phyloP scores from a whole-genome alignment of 2,113 vertebrate species.

The Mesocricetus auratus region DNA sequence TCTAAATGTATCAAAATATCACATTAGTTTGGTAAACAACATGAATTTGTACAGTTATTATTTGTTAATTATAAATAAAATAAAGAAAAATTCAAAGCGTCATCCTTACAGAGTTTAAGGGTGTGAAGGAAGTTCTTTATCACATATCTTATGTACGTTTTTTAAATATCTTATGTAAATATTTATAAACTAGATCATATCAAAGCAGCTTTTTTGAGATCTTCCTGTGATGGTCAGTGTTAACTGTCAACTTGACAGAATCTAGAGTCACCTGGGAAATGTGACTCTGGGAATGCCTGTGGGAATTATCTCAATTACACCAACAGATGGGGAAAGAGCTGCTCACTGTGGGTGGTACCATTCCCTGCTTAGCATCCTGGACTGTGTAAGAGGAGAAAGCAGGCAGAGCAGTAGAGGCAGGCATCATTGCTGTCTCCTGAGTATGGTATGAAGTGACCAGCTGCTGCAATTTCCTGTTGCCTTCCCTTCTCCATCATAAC shows the following conservation, averaged over 20 bases:
- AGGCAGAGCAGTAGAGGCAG: not conserved
- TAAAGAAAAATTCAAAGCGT: not conserved
- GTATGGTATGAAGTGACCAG: not conserved
- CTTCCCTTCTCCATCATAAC: no score
- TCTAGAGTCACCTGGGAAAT: not conserved
- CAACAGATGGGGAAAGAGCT: not conserved
- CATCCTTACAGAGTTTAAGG: not conserved
- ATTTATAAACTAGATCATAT: conserved; percentile 3
- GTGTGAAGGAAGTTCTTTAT: not conserved
- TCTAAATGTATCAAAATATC: not conserved
- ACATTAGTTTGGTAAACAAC: not conserved
- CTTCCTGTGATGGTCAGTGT: not conserved
- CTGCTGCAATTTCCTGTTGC: not conserved
- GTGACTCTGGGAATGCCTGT: not conserved
- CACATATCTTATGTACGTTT: no score
- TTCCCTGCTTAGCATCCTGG: not conserved
- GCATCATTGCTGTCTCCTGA: not conserved
- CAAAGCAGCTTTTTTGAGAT: conserved; percentile 29
- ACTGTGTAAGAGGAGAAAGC: not conserved
- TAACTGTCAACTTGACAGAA: not conserved
- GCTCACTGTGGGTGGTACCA: not conserved
- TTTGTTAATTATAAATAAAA: not conserved
- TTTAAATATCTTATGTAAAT: not conserved
- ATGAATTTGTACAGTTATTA: not conserved
- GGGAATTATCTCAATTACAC: not conserved